phyloP scores from a whole-genome alignment of 2,888 invertebrate genomes.

The Lasius fuliginosus region DNA sequence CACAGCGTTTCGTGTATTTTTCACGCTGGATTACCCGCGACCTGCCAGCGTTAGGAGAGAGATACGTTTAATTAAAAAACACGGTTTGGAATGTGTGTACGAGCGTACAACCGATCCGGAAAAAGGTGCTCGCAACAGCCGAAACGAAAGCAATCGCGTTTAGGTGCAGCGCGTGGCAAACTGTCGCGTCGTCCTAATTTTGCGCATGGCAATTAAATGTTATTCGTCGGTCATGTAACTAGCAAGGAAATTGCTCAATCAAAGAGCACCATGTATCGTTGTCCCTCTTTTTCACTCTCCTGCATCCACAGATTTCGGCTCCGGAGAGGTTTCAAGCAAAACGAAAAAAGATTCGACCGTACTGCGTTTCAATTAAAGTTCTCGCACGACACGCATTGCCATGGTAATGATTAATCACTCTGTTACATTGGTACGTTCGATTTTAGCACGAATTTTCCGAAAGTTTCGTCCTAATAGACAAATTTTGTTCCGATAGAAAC shows the following conservation, averaged over 20 bases:
- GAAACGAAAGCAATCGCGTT: conserved; percentile 76
- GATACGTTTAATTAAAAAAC: conserved; percentile 75
- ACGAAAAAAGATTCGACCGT: conserved; percentile 69
- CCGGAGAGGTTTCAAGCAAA: conserved; percentile 20
- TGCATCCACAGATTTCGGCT: conserved; percentile 58
- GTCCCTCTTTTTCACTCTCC: conserved; percentile 1
- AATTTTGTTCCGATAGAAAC: conserved; percentile 22
- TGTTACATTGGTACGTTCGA: conserved; percentile 30
- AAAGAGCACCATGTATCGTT: conserved; percentile 65
- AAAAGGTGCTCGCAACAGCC: conserved; percentile 27
- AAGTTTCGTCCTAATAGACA: neutral
- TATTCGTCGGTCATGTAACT: conserved; percentile 70
- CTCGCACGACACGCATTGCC: conserved; percentile 22
- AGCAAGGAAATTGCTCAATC: conserved; percentile 75
- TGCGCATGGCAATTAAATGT: conserved; percentile 81
- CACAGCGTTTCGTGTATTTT: conserved; percentile 63
- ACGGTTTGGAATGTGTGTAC: conserved; percentile 40
- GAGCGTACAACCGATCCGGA: conserved; percentile 3
- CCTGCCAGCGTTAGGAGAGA: conserved; percentile 36
- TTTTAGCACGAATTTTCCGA: conserved; percentile 4
- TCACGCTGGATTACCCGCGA: conserved; percentile 59
- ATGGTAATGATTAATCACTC: conserved; percentile 39
- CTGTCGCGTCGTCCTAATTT: conserved; percentile 76
- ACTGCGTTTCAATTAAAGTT: conserved; percentile 70
- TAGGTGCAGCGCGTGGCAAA: conserved; percentile 64